These are phyloP conservation scores for Pleuronectes platessa DNA, from an alignment of 2,113 vertebrate genomes.

Conservation along the genomic window DNA sequence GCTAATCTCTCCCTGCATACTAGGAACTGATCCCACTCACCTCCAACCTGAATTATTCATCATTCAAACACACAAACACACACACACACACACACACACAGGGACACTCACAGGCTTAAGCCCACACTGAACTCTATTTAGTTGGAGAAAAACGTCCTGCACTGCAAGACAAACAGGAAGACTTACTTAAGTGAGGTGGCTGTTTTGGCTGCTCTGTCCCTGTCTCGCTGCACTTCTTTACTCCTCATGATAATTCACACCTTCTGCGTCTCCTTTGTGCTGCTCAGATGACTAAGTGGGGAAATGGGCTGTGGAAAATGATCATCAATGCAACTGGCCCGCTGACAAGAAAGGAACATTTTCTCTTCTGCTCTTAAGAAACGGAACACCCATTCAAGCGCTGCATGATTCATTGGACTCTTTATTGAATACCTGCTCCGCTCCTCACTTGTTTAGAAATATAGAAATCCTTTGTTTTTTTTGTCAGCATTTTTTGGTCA, in stretches of 20 bases:
- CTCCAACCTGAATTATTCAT: constrained; percentile 79
- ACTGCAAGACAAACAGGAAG: constrained; percentile 63
- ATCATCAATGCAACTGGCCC: constrained; percentile 80
- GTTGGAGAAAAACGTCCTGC: constrained; percentile 59
- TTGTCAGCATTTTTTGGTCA: constrained; percentile 8
- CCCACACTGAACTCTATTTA: constrained; percentile 65
- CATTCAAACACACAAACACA: constrained; percentile 62
- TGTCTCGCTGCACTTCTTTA: constrained; percentile 72
- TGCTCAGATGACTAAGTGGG: constrained; percentile 79
- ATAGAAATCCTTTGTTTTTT: constrained; percentile 15
- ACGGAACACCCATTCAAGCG: constrained; percentile 56
- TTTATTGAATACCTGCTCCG: constrained; percentile 51
- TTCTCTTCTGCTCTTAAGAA: constrained; percentile 52
- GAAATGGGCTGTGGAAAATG: constrained; percentile 83
- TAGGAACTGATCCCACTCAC: constrained; percentile 71
- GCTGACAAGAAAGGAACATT: constrained; percentile 66
- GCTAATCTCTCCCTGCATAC: constrained; percentile 74
- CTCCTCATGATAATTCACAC: constrained; percentile 74
- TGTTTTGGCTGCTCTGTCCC: constrained; percentile 46
- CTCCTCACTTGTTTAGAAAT: constrained; percentile 51
- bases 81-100: constrained; percentile 63
- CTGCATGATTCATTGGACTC: constrained; percentile 33
- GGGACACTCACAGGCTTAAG: constrained; percentile 47
- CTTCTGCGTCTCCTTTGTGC: constrained; percentile 79
- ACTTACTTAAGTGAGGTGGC: constrained; percentile 52